Percentiles rank a stretch among this genome's conserved stretches.
These are phyloP conservation scores for Eurois occulta DNA, from an alignment of 2,888 invertebrate genomes.

Conservation along the genomic window DNA sequence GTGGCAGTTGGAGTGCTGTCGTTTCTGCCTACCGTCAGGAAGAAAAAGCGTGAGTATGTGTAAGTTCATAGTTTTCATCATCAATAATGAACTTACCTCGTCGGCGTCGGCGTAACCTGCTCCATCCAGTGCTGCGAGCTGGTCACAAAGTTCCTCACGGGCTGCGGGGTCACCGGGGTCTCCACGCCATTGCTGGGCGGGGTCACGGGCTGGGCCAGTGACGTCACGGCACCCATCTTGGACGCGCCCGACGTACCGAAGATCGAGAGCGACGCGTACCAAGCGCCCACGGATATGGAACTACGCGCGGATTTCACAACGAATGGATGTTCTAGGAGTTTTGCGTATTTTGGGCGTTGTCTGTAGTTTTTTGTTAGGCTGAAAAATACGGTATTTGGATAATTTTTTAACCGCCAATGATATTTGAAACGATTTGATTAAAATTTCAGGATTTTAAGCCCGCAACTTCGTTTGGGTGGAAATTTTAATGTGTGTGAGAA, in stretches of 20 bases:
- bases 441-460: background rate
- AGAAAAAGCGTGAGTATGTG: background rate
- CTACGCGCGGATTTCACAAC: slow-evolving; percentile 94
- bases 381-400: slow-evolving; percentile 47
- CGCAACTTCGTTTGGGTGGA: background rate
- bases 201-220: slow-evolving; percentile 20
- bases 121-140: slow-evolving; percentile 84
- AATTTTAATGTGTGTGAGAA: background rate
- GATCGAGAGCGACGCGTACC: slow-evolving; percentile 92
- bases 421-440: background rate
- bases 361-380: slow-evolving; percentile 98
- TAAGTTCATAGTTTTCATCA: background rate
- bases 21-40: background rate
- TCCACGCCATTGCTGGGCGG: slow-evolving; percentile 77
- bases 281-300: slow-evolving; percentile 94
- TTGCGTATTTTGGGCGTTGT: slow-evolving; percentile 97
- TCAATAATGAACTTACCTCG: slow-evolving; percentile 71
- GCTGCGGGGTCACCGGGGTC: slow-evolving; percentile 77
- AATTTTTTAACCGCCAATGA: background rate
- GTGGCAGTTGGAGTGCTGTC: background rate
- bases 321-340: slow-evolving; percentile 96
- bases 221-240: slow-evolving; percentile 70
- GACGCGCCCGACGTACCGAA: slow-evolving; percentile 87
- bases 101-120: slow-evolving; percentile 85
- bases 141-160: slow-evolving; percentile 85